phyloP scores from a whole-genome alignment of 2,888 invertebrate species.

The Acronicta psi region DNA sequence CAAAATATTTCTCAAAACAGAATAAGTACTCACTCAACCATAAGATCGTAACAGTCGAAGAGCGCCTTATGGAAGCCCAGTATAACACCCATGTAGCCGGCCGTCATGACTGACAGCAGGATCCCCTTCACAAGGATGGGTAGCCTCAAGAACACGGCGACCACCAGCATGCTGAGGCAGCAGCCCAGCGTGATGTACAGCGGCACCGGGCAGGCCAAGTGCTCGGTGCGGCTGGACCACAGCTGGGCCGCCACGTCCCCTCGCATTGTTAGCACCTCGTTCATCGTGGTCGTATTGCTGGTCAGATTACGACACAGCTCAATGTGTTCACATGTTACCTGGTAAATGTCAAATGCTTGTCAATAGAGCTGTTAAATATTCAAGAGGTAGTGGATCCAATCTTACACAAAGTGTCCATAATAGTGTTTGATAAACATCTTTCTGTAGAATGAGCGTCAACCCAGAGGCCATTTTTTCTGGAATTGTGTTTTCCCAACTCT shows the following conservation, averaged over 20 bases:
- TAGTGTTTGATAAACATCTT: no score
- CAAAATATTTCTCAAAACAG: not conserved
- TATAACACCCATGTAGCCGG: constrained; percentile 94
- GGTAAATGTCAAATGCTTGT: constrained; percentile 56
- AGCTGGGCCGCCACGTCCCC: constrained; percentile 73
- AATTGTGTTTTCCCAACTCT: no score
- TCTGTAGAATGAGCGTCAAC: no score
- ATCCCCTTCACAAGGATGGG: constrained; percentile 95
- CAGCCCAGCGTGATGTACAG: constrained; percentile 96
- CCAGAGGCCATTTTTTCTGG: no score
- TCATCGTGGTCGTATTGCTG: constrained; percentile 85
- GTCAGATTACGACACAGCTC: constrained; percentile 81
- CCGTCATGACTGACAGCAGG: constrained; percentile 93
- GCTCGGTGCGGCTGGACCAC: constrained; percentile 88
- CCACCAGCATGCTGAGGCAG: constrained; percentile 94
- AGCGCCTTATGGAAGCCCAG: constrained; percentile 94
- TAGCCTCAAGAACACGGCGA: constrained; percentile 94
- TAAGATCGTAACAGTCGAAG: constrained; percentile 94
- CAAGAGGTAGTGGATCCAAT: no score
- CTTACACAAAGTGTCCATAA: no score
- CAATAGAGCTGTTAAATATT: no score
- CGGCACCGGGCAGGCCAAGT: constrained; percentile 95
- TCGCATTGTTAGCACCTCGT: constrained; percentile 80
- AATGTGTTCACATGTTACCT: constrained; percentile 84
- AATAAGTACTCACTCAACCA: constrained; percentile 92